Evolutionary conservation across 2,888 invertebrate genomes (phyloP).

Genomic region (Xylota segnis): DNA sequence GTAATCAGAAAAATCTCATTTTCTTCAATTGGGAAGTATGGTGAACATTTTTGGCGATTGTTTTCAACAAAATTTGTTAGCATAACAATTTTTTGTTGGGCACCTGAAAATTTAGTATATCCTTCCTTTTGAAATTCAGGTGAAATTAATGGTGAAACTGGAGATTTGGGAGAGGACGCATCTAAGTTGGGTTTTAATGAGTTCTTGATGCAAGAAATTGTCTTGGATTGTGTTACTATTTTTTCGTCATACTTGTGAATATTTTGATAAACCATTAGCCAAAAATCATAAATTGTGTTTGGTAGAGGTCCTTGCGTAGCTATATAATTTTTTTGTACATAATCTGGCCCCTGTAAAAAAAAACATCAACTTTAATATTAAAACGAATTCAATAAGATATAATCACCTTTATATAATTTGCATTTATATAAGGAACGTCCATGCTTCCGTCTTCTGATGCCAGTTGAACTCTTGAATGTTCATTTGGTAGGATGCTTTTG

Average conservation of each 20-base stretch:
- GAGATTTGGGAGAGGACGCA: too few species aligned
- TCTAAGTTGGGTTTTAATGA: background rate
- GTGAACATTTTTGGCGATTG: constrained; percentile 93
- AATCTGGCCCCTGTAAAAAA: constrained; percentile 92
- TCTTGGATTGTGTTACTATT: background rate
- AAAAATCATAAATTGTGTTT: constrained; percentile 95
- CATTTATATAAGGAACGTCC: constrained; percentile 92
- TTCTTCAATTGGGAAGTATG: constrained; percentile 91
- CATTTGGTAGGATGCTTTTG: constrained; percentile 94
- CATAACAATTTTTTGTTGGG: constrained; percentile 91
- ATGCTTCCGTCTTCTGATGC: constrained; percentile 85
- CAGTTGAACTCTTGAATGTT: constrained; percentile 92
- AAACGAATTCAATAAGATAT: background rate
- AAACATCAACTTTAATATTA: constrained; percentile 27
- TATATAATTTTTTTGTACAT: constrained; percentile 93
- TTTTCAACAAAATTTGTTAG: constrained; percentile 95
- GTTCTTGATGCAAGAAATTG: background rate
- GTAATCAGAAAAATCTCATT: constrained; percentile 85
- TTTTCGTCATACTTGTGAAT: constrained; percentile 79
- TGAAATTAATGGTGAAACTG: constrained; percentile 13
- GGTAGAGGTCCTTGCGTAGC: constrained; percentile 97
- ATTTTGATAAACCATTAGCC: constrained; percentile 92
- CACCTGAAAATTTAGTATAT: background rate
- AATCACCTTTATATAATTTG: constrained; percentile 95
- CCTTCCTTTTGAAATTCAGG: background rate